A percentile compares a stretch with the other conserved stretches of the same genome.
phyloP scores from a whole-genome alignment of 2,888 invertebrate species.

The Gymnocheta viridis region DNA sequence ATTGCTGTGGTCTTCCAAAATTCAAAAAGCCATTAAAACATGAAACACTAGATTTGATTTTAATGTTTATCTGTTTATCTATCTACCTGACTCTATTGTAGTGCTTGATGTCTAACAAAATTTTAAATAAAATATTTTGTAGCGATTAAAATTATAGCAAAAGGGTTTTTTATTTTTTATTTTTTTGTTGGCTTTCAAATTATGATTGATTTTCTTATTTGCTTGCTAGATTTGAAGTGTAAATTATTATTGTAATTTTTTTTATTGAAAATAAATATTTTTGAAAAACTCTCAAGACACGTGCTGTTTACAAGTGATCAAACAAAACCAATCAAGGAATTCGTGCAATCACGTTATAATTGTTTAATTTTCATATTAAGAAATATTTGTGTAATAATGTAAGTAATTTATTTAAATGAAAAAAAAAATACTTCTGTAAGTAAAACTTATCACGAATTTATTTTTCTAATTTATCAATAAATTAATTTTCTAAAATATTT shows the following conservation, averaged over 20 bases:
- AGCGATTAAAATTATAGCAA: conserved; percentile 4
- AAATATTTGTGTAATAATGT: neutral
- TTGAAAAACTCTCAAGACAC: conserved; percentile 10
- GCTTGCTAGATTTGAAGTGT: conserved; percentile 16
- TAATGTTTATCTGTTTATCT: neutral
- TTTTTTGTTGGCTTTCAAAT: neutral
- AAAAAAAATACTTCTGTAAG: too few relatives aligned
- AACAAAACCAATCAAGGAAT: neutral
- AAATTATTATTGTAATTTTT: neutral
- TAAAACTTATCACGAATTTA: too few relatives aligned
- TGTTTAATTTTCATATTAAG: neutral
- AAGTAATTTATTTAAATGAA: too few relatives aligned
- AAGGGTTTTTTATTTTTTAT: neutral
- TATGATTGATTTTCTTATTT: conserved; percentile 34
- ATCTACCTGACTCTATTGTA: neutral
- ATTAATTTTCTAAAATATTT: too few relatives aligned
- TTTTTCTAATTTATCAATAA: too few relatives aligned
- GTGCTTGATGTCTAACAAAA: neutral
- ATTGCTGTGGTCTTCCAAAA: neutral
- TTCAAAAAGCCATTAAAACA: neutral
- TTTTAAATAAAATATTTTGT: neutral
- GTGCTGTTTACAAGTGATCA: conserved; percentile 31
- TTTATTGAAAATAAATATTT: neutral
- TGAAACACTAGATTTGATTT: neutral
- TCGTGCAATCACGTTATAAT: neutral